phyloP scores from a whole-genome alignment of 2,113 vertebrate species.

The Bubo bubo region DNA sequence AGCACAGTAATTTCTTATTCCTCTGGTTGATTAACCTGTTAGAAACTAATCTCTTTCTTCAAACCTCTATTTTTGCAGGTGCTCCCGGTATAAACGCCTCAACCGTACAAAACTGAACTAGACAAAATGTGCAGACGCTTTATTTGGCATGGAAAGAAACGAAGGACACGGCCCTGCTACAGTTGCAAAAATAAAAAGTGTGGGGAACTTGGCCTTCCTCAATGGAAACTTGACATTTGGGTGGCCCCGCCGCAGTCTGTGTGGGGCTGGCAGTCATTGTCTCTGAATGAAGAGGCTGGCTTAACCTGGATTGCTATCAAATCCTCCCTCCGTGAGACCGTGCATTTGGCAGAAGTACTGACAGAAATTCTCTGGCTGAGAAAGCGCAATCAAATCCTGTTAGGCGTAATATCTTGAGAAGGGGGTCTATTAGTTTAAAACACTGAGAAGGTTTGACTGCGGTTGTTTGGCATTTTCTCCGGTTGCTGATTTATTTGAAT shows the following conservation, averaged over 20 bases:
- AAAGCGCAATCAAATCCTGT: not conserved
- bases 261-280: slow-evolving; percentile 37
- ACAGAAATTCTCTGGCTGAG: slow-evolving; percentile 32
- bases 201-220: slow-evolving; percentile 47
- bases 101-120: not conserved
- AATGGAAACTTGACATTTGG: slow-evolving; percentile 62
- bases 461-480: not conserved
- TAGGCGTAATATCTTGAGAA: not conserved
- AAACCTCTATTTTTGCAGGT: slow-evolving; percentile 56
- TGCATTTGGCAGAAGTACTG: slow-evolving; percentile 40
- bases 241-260: slow-evolving; percentile 49
- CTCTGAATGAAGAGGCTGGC: slow-evolving; percentile 35
- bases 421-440: not conserved
- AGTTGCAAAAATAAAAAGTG: slow-evolving; percentile 18
- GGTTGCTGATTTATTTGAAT: not conserved
- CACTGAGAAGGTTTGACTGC: not conserved
- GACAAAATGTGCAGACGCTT: slow-evolving; percentile 58
- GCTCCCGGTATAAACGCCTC: not conserved
- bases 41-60: not conserved
- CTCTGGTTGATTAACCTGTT: not conserved
- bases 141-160: slow-evolving; percentile 63
- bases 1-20: not conserved
- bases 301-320: slow-evolving; percentile 45
- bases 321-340: not conserved
- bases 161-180: slow-evolving; percentile 34